A percentile compares a stretch with the other conserved stretches of the same genome.
Conservation (phyloP, 2,888 invertebrate species). For the Drosophila anomalipes region DNA sequence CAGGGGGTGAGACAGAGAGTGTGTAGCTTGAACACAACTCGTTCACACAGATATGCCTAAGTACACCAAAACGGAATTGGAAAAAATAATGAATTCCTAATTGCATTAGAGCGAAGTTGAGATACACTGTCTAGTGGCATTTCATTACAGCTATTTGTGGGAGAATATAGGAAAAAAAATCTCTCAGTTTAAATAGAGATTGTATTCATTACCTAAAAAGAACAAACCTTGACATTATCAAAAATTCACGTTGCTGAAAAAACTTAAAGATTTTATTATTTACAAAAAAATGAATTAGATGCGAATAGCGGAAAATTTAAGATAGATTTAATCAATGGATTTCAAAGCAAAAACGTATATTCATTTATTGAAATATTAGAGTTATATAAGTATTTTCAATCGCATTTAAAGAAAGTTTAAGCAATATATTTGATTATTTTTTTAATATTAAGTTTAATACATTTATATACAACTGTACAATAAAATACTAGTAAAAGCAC, state of each 20-base stretch:
- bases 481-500: not conserved
- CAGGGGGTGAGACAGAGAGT: not conserved
- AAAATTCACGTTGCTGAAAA: too few relatives aligned
- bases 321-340: not conserved
- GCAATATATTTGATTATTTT: not conserved
- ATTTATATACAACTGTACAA: not conserved
- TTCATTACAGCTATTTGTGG: not conserved
- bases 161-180: too few relatives aligned
- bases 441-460: not conserved
- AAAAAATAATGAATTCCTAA: constrained; percentile 63
- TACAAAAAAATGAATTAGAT: too few relatives aligned
- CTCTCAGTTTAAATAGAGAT: not conserved
- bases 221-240: too few relatives aligned
- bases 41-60: constrained; percentile 46
- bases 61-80: constrained; percentile 64
- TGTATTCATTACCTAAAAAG: not conserved
- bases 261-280: not conserved
- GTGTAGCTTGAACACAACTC: constrained; percentile 20
- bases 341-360: not conserved
- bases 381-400: not conserved
- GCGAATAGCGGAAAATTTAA: not conserved
- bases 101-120: constrained; percentile 39
- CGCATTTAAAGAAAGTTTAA: not conserved
- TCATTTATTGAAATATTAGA: not conserved
- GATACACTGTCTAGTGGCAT: constrained; percentile 31